Base-by-base conservation (phyloP, 2,113 vertebrate species). In the Phalacrocorax brasilianus region DNA sequence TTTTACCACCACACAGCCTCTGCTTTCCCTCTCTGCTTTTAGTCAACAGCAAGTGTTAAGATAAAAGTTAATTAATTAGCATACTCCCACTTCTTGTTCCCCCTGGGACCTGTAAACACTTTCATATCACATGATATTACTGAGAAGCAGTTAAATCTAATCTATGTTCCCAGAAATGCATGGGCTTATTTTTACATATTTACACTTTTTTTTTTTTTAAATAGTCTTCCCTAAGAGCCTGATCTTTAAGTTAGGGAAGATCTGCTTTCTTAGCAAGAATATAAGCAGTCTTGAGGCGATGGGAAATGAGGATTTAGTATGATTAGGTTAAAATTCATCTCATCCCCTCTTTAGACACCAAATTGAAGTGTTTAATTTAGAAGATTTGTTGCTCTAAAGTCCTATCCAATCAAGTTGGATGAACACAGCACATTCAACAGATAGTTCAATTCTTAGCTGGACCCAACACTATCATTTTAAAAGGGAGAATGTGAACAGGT, bases 341-440 rank as follows among this genome's bases (percentile, higher is more conserved):
- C 38, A 75, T 65, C 20, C 14, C 23, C 40, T 92, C 73, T 92
- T 95, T 79, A 72, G 74, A 81, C 82, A 89, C 62, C 50, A 78
- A 81, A 67, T 70, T 63, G 32, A 97, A 94, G 56, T 53, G 62
- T 72, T 95, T 89, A 53, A 86, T 84, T 91, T 67, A 91, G 59
- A 61, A 8, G 8, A 82, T 83, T 68, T 82, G 76, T 52, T 95
- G 45, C n/a, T 93, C 22, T 44, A 6, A 89, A 92, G 30, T 87
- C 61, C n/a, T 73, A n/a, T 85, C 52, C 75, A 65, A 87, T 78
- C 80, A 68, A 86, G 44, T 40, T 11, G 35, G 49, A 85, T 81
- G 80, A 94, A 59, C 44, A 75, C 12, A 78, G 47, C n/a, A 56
- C 49, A 72, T 89, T 78, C 65, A 96, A 70, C 18, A 82, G 61